Base-by-base conservation (phyloP, 2,888 invertebrate genomes). In the Melinopterus prodromus region DNA sequence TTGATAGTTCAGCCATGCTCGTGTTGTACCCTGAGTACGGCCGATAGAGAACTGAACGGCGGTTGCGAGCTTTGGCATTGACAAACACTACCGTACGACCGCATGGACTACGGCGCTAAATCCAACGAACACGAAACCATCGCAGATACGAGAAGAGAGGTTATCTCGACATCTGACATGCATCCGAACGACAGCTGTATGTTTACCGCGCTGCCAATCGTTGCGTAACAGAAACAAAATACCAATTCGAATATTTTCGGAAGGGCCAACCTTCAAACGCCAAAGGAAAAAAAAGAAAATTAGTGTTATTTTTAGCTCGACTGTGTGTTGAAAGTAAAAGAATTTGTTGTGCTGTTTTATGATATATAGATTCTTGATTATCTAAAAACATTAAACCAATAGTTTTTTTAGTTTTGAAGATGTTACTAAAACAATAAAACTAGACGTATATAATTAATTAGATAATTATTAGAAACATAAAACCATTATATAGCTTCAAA, bases 1-100 rank as follows among this genome's bases (percentile, higher is more conserved):
- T 70, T 16, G 82, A 75, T 82, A 81, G 81, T 26, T 74, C 77
- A 71, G 77, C 78, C 35, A 16, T 71, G 70, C 36, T 71, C 53
- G 70, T 14, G 16, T 14, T 71, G 9, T 16, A 71, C 53, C 9
- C 71, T 38, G 26, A 69, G 16, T 69, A n/a, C 16, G 72, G 69
- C n/a, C n/a, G 26, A n/a, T 74, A 6, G 7, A 16, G 35, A 53
- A 15, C 38, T 53, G 15, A 16, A 38, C 9, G 69, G 0, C n/a
- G 9, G 16, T 26, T 6, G 76, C 76, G 7, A 15, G 38, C 69
- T 53, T 16, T n/a, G 15, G 37, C 14, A 69, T 26, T 76, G 26
- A 53, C 76, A 76, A 16, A 35, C 16, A 26, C 71, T 71, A 16
- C 71, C 14, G 16, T 6, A 71, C 26, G 71, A 71, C 16, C 71